Evolutionary conservation across 2,797 vertebrate genomes (phyloP).

Genomic region (Aeoliscus strigatus): DNA sequence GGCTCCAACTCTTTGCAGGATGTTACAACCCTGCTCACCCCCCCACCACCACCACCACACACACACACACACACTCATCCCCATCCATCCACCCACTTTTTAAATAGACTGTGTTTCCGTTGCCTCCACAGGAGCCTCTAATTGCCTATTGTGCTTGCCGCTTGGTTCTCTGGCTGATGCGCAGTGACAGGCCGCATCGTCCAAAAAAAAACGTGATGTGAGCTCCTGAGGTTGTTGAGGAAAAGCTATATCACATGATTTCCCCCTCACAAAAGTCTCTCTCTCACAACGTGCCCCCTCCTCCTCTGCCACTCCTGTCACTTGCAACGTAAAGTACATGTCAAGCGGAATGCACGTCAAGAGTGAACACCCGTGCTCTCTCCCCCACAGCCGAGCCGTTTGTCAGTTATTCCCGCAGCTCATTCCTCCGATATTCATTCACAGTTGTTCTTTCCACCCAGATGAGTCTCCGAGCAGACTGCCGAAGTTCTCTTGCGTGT

Average conservation of each 20-base stretch:
- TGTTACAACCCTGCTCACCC: conserved; percentile 3
- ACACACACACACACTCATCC: too few species aligned
- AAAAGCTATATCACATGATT: conserved; percentile 29
- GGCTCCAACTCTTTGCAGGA: conserved; percentile 29
- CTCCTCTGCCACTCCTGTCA: not conserved
- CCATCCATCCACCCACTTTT: not conserved
- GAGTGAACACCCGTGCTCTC: conserved; percentile 8
- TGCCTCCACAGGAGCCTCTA: conserved; percentile 42
- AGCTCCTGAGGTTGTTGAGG: conserved; percentile 21
- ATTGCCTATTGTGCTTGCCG: conserved; percentile 49
- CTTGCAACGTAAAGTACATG: conserved; percentile 26
- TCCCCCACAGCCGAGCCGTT: conserved; percentile 24
- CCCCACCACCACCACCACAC: not conserved
- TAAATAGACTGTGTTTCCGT: conserved; percentile 21
- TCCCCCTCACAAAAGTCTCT: conserved; percentile 7
- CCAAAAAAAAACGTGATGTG: conserved; percentile 24
- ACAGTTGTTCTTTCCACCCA: conserved; percentile 20
- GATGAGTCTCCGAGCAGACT: conserved; percentile 8
- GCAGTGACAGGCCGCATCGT: conserved; percentile 41
- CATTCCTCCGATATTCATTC: conserved; percentile 22
- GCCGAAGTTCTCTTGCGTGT: too few species aligned
- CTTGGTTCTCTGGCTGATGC: conserved; percentile 40
- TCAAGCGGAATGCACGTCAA: conserved; percentile 36
- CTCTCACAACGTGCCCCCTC: too few species aligned
- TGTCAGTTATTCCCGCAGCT: conserved; percentile 11